phyloP scores from a whole-genome alignment of 2,888 invertebrate species.

The Drosophila hamatofila region DNA sequence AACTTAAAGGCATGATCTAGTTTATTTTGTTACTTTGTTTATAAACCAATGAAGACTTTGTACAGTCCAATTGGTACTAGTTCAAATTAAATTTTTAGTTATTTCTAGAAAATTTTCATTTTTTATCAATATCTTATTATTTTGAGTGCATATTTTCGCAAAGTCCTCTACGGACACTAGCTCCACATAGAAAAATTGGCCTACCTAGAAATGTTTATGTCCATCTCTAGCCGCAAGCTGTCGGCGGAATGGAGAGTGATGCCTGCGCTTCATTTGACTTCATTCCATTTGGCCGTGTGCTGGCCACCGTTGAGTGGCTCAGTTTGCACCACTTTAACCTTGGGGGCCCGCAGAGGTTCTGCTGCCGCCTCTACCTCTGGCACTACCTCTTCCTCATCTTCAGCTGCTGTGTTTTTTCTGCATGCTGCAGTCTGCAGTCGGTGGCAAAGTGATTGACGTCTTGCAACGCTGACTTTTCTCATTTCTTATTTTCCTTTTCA shows the following conservation, averaged over 20 bases:
- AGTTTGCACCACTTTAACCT: constrained; percentile 69
- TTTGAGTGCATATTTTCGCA: too few species aligned
- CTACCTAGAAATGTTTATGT: background rate
- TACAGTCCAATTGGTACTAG: too few species aligned
- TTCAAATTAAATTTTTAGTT: too few species aligned
- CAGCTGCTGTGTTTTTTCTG: constrained; percentile 25
- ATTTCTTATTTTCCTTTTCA: constrained; percentile 47
- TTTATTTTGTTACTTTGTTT: too few species aligned
- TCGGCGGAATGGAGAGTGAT: constrained; percentile 10
- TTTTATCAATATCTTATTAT: too few species aligned
- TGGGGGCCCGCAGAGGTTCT: constrained; percentile 57
- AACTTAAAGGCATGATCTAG: too few species aligned
- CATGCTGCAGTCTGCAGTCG: constrained; percentile 28
- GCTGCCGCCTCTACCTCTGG: background rate
- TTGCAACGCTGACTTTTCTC: constrained; percentile 56
- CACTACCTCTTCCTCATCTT: background rate
- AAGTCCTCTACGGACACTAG: background rate
- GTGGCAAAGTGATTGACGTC: constrained; percentile 69
- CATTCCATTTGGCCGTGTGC: constrained; percentile 66
- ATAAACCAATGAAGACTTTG: too few species aligned
- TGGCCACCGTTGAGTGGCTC: constrained; percentile 60
- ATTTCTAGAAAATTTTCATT: too few species aligned
- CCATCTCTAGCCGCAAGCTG: constrained; percentile 60
- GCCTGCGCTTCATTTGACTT: constrained; percentile 54
- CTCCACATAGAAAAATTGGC: background rate